Conservation (phyloP, 2,797 vertebrate species). For the Myotis findleyi region DNA sequence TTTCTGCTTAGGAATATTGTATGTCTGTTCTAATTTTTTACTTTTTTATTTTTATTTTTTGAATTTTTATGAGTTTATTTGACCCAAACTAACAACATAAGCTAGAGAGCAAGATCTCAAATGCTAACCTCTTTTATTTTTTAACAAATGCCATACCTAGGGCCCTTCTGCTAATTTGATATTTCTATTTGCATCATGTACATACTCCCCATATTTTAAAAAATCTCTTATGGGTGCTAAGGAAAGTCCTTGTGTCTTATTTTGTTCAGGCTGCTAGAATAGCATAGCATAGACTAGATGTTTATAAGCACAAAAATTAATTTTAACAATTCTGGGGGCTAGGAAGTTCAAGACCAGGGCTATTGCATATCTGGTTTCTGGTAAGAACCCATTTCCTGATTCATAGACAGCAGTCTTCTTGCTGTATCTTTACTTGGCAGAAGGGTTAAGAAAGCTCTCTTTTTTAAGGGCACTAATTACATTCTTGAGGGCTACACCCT, state of each 20-base stretch:
- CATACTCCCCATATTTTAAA: neutral
- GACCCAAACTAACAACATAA: too few relatives aligned
- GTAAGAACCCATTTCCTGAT: neutral
- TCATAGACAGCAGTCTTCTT: neutral
- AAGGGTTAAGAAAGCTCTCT: neutral
- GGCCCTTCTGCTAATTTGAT: neutral
- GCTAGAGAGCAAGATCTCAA: too few relatives aligned
- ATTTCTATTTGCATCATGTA: conserved; percentile 27
- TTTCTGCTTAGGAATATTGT: neutral
- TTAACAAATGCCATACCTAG: conserved; percentile 1
- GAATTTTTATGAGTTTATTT: too few relatives aligned
- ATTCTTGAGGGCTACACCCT: neutral
- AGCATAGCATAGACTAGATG: neutral
- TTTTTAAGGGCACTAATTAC: neutral
- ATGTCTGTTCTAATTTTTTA: conserved; percentile 41
- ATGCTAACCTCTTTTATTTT: conserved; percentile 17
- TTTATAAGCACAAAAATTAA: neutral
- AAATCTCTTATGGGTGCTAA: neutral
- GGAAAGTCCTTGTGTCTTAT: neutral
- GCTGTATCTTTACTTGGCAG: neutral
- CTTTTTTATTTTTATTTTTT: neutral
- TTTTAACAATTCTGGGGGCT: neutral
- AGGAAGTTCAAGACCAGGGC: neutral
- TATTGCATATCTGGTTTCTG: neutral
- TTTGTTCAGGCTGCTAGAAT: neutral